Base-by-base conservation (phyloP, 2,113 vertebrate species). In the Percina caprodes region DNA sequence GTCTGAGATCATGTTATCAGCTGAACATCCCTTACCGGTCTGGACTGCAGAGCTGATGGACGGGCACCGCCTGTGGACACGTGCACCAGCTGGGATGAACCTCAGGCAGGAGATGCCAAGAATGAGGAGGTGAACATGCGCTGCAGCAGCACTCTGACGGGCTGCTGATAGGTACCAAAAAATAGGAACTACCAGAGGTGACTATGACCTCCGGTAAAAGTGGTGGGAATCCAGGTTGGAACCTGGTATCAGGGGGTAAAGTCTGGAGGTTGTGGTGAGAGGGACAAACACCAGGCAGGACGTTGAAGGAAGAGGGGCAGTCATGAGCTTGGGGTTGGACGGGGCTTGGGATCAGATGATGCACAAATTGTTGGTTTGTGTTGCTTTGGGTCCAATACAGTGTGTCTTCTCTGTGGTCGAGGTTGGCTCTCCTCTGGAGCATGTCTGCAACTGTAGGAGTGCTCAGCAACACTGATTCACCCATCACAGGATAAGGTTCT, bases 71-170 rank as follows among this genome's bases (percentile, higher is more conserved):
- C 23, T 1, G 52, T 0, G 45, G 61, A 54, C 67, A 54, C 5
- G 3, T 0, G 24, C 65, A 82, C 26, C 54, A 62, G 9, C 9
- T 4, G 26, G 74, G 70, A 2, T 0, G 18, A 30, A n/a, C 2
- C 7, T 35, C 33, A 0, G 19, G 9, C n/a, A 26, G 3, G 23
- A 18, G 0, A 42, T 52, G 12, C 5, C 2, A 4, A 12, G 69
- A 16, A 0, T 0, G 0, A 56, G 23, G 49, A 35, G 61, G 55
- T 1, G 8, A n/a, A 33, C 1, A 7, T 0, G n/a, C n/a, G 12
- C 16, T 13, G 51, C 0, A 33, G 35, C 54, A 21, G 59, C 60
- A 8, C 30, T 60, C 21, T 39, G 62, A 19, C 10, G 56, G 71
- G 13, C 16, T 58, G 55, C 7, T 35, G 65, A 51, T 2, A 1